Percentiles rank a stretch among this genome's conserved stretches.
phyloP scores from a whole-genome alignment of 2,797 vertebrate species.

The Leptoclinus maculatus region DNA sequence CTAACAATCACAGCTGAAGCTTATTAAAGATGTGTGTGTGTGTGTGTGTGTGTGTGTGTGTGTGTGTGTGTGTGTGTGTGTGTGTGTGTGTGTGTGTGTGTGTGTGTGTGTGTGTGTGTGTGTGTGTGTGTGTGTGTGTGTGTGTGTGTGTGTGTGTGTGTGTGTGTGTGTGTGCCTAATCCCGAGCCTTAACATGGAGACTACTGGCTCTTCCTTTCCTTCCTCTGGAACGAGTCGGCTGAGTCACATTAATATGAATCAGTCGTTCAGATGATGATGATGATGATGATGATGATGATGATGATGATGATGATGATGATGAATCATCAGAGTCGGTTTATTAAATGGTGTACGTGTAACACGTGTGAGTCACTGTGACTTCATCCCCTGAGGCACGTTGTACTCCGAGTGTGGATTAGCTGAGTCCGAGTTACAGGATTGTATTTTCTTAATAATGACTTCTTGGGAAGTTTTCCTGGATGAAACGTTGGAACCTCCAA shows the following conservation, averaged over 20 bases:
- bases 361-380: conserved; percentile 25
- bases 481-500: no score
- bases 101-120: conserved; percentile 15
- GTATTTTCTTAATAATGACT: no score
- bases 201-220: conserved; percentile 52
- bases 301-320: no score
- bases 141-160: not conserved
- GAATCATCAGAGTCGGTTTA: conserved; percentile 17
- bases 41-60: conserved; percentile 18
- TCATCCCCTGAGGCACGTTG: not conserved
- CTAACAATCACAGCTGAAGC: no score
- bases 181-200: conserved; percentile 41
- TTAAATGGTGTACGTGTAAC: not conserved
- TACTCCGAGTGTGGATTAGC: no score
- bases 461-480: no score
- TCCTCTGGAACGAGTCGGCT: conserved; percentile 46
- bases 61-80: not conserved
- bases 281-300: no score
- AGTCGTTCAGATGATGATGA: conserved; percentile 18
- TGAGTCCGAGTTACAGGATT: no score
- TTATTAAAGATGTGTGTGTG: not conserved
- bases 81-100: conserved; percentile 22
- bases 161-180: conserved; percentile 31
- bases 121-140: not conserved
- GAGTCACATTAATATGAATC: conserved; percentile 55